A percentile compares a stretch with the other conserved stretches of the same genome.
These are phyloP conservation scores for Dexiosoma caninum DNA, from an alignment of 2,888 invertebrate species.

Conservation along the genomic window DNA sequence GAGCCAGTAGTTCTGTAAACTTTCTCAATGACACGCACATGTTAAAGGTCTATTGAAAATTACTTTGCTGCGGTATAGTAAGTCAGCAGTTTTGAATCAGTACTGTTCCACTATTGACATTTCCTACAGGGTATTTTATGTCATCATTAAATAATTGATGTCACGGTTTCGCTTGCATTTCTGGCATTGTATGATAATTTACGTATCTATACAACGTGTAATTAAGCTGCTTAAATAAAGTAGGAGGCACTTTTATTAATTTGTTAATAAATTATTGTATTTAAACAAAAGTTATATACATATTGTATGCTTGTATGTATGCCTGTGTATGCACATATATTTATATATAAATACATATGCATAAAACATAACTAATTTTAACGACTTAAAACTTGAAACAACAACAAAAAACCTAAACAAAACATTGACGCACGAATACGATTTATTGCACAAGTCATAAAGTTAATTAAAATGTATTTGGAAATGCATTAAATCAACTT, in stretches of 20 bases:
- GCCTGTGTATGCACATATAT: background rate
- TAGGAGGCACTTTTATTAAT: background rate
- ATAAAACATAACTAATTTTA: background rate
- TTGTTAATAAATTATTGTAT: background rate
- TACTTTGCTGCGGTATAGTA: too few relatives aligned
- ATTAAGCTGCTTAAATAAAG: constrained; percentile 13
- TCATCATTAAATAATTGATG: too few relatives aligned
- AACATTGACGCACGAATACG: background rate
- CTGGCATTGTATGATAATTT: background rate
- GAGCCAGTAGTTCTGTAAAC: too few relatives aligned
- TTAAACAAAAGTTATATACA: background rate
- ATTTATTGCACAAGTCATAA: background rate
- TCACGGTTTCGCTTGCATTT: too few relatives aligned
- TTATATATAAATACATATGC: too few relatives aligned
- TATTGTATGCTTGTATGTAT: background rate
- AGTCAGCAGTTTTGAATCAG: too few relatives aligned
- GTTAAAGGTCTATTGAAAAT: too few relatives aligned
- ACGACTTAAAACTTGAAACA: background rate
- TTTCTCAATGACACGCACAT: too few relatives aligned
- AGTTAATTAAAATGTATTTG: constrained; percentile 25
- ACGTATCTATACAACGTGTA: background rate
- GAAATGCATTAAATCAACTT: background rate
- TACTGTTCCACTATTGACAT: too few relatives aligned
- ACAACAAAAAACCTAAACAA: too few relatives aligned
- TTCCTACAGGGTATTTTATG: too few relatives aligned